Evolutionary conservation across 2,888 invertebrate genomes (phyloP), one percentile per base, ranked within the genome.

Genomic region (Ormyrus pomaceus): DNA sequence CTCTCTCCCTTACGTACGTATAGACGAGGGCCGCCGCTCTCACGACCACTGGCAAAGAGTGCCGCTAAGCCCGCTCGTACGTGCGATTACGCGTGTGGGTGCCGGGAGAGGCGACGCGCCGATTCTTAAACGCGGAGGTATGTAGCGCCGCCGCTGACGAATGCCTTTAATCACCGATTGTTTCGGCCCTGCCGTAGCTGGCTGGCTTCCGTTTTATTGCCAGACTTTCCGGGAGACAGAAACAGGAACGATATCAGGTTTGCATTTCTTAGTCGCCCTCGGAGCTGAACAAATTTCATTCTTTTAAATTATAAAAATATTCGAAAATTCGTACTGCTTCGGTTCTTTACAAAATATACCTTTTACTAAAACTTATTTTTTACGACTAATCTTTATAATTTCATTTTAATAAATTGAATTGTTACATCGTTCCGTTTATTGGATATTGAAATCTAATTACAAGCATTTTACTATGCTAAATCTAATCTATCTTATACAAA

Each of bases 91-190:
- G 51, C 45, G 62, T 53, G 46, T 5, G 66, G 9, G 45, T 77
- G 10, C 10, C 8, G 50, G 4, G 51, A 2, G n/a, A 9, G 13
- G 5, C 13, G 11, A 10, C 7, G 65, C 53, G 64, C 62, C 70
- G 64, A 69, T 68, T 62, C 79, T 62, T 65, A 5, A 11, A 61
- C 7, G 45, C 6, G 56, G 13, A 56, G 3, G 7, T 3, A 46
- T 46, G 19, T 65, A 13, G 13, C 19, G n/a, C 46, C 13, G 48
- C 48, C 34, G 10, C 64, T 62, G 72, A 77, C 72, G 72, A 80
- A 80, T 77, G 81, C 70, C 81, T 77, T 77, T 81, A 74, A 81
- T 80, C 77, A 72, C 73, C 77, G 65, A 80, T 77, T 80, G 75
- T 77, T 77, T 62, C 69, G 34, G 34, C 34, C 3, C 34, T 46